A percentile compares a stretch with the other conserved stretches of the same genome.
Conservation (phyloP, 2,888 invertebrate species). For the Pandemis corylana region DNA sequence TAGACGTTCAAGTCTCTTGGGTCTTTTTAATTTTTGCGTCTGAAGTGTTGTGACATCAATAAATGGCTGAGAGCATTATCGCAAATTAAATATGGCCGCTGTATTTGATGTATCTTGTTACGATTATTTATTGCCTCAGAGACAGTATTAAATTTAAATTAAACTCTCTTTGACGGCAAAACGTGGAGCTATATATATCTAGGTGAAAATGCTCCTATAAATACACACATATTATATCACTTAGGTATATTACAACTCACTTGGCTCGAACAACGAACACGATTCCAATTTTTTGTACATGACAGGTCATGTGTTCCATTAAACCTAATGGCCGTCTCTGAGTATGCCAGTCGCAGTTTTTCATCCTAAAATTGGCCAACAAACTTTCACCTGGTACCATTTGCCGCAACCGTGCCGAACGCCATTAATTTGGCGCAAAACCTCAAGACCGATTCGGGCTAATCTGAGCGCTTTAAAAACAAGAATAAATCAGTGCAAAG, state of each 20-base stretch:
- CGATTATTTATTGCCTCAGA: constrained; percentile 16
- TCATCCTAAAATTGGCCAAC: not conserved
- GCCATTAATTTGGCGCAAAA: constrained; percentile 25
- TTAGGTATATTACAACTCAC: too few relatives aligned
- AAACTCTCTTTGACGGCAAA: not conserved
- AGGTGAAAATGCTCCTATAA: not conserved
- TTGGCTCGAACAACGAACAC: too few relatives aligned
- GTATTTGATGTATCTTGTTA: constrained; percentile 25
- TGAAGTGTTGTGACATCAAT: constrained; percentile 35
- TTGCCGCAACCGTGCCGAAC: not conserved
- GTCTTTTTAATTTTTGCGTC: constrained; percentile 26
- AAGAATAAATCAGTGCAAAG: constrained; percentile 34
- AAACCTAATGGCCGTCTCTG: too few relatives aligned
- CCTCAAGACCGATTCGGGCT: constrained; percentile 23
- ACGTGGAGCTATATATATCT: not conserved
- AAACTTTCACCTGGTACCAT: not conserved
- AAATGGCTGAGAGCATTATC: constrained; percentile 23
- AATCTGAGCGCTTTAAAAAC: constrained; percentile 32
- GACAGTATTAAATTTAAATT: constrained; percentile 10
- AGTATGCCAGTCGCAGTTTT: too few relatives aligned
- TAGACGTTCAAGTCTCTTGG: constrained; percentile 15
- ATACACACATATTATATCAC: too few relatives aligned
- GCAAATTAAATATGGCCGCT: constrained; percentile 36
- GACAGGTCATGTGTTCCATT: too few relatives aligned
- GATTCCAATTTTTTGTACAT: too few relatives aligned